phyloP scores from a whole-genome alignment of 2,113 vertebrate genomes.

The Lagenorhynchus albirostris region DNA sequence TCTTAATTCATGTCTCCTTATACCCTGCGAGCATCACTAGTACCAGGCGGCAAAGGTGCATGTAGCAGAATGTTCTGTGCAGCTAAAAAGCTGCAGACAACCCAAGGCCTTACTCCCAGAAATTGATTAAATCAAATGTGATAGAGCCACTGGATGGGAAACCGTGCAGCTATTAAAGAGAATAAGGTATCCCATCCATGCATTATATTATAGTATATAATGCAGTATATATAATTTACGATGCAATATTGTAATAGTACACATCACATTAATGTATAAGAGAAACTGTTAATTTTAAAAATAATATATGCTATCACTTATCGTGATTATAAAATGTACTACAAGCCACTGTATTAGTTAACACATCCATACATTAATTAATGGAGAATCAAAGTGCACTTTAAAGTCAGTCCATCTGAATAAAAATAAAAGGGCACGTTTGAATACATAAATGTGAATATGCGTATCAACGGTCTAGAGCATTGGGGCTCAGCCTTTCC shows the following conservation, averaged over 20 bases:
- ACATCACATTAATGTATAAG: not conserved
- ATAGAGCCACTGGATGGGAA: not conserved
- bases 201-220: not conserved
- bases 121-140: not conserved
- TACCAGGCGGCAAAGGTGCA: not conserved
- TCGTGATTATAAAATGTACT: not conserved
- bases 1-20: not conserved
- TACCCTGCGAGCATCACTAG: not conserved
- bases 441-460: not conserved
- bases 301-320: not conserved
- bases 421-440: not conserved
- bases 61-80: not conserved
- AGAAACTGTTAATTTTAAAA: not conserved
- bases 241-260: not conserved
- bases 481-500: not conserved
- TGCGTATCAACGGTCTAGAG: fast-evolving
- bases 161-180: not conserved
- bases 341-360: not conserved
- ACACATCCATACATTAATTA: not conserved
- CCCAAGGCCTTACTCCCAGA: not conserved
- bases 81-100: not conserved
- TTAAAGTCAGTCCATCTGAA: not conserved
- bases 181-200: not conserved
- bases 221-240: not conserved
- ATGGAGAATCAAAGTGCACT: not conserved